Evolutionary conservation across 2,888 invertebrate species (phyloP), one percentile per base, ranked within the genome.

Genomic region (Melolontha melolontha): DNA sequence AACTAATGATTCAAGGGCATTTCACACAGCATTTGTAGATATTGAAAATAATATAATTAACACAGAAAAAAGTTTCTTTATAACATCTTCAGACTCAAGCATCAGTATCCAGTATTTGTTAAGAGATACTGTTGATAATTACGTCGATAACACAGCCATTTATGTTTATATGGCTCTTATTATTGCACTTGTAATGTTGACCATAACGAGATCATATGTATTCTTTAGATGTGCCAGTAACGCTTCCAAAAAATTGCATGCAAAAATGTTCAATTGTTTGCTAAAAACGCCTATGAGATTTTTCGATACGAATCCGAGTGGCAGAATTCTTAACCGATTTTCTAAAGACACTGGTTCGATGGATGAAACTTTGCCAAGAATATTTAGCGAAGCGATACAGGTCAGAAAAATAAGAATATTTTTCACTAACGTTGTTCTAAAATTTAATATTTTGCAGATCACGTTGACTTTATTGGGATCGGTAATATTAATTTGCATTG

Each of bases 251-350:
- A 87, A 85, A 22, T 84, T 94, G 0, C 93, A 94, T 79, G 87
- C 91, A 77, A 82, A 74, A 11, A 92, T 93, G 91, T 93, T 94
- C 79, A 82, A 84, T 68, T 82, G 84, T 42, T 86, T 90, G 69
- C 76, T 84, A 16, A 77, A 77, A 29, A 84, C 88, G 0, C 85
- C 86, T 0, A 88, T 91, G 84, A 80, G 86, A 66, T 96, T 96
- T 81, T 96, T 95, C 79, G 94, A 95, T 77, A 90, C 89, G 0
- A 96, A 95, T 81, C 93, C 95, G 1, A 89, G 91, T 74, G 92
- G 92, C 41, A 86, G 92, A 59, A 92, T 96, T 71, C 85, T 96
- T 51, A 92, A 91, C 71, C 76, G 95, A 72, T 94, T 95, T 77
- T 91, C 94, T 0, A 95, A 94, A 79, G 95, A 95, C 78, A 88